These are phyloP conservation scores for Microcebus murinus DNA, from an alignment of 2,113 vertebrate genomes.

Conservation along the genomic window DNA sequence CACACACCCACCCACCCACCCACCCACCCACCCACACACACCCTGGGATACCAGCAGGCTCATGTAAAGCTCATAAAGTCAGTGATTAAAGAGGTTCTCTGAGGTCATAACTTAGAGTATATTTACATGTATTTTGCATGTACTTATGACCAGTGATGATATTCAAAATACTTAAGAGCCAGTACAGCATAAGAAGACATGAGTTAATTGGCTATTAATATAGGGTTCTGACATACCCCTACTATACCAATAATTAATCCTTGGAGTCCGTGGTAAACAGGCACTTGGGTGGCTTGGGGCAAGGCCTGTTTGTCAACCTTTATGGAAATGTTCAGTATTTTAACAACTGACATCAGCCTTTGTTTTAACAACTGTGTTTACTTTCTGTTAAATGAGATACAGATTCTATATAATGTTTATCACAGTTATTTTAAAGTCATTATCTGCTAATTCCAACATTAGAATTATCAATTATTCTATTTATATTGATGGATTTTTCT, in stretches of 20 bases:
- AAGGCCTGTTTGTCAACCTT: not conserved
- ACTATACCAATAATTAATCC: not conserved
- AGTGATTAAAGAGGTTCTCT: not conserved
- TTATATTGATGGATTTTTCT: constrained; percentile 43
- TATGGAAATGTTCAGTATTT: not conserved
- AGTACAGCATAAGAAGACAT: not conserved
- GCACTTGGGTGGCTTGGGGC: not conserved
- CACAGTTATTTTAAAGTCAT: constrained; percentile 7
- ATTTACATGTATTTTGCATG: not conserved
- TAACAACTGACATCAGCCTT: not conserved
- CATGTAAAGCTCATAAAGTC: not conserved
- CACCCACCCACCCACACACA: not conserved
- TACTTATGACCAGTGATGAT: not conserved
- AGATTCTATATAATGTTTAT: not conserved
- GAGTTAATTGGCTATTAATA: not conserved
- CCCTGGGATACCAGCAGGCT: not conserved
- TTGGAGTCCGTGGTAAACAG: not conserved
- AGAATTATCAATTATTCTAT: not conserved
- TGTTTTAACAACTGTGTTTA: constrained; percentile 31
- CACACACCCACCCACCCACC: not conserved
- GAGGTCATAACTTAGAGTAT: not conserved
- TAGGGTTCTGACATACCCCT: not conserved
- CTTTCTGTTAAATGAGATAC: not conserved
- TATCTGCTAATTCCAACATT: not conserved
- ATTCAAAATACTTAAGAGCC: not conserved